A percentile compares a stretch with the other conserved stretches of the same genome.
Conservation (phyloP, 2,797 vertebrate genomes). For the Rhinophrynus dorsalis region DNA sequence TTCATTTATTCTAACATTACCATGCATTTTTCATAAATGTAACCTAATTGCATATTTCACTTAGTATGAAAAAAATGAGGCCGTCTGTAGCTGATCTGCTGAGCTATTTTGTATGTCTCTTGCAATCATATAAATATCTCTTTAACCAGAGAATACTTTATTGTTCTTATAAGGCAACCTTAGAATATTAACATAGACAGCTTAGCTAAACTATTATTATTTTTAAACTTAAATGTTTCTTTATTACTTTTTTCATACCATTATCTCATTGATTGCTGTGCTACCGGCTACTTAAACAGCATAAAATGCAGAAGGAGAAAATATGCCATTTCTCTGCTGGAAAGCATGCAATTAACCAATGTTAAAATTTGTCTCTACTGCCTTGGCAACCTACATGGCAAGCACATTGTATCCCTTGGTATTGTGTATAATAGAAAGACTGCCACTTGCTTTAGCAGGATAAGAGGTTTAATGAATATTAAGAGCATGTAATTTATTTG, state of each 20-base stretch:
- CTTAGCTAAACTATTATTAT: conserved; percentile 34
- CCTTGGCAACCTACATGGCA: conserved; percentile 47
- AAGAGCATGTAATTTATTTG: conserved; percentile 48
- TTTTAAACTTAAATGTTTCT: conserved; percentile 42
- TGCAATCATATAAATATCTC: conserved; percentile 29
- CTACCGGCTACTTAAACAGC: conserved; percentile 40
- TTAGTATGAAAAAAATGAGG: conserved; percentile 13
- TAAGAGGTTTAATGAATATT: conserved; percentile 50
- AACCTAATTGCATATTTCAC: conserved; percentile 27
- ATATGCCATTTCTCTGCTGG: conserved; percentile 42
- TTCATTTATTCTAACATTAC: conserved; percentile 7
- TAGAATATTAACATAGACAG: conserved; percentile 35
- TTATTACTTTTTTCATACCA: conserved; percentile 30
- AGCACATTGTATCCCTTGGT: conserved; percentile 37
- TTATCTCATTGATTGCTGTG: conserved; percentile 41
- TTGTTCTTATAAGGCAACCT: conserved; percentile 16
- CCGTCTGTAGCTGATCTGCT: too few species aligned
- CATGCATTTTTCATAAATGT: conserved; percentile 28
- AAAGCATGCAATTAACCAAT: conserved; percentile 45
- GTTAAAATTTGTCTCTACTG: conserved; percentile 46
- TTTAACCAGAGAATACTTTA: conserved; percentile 18
- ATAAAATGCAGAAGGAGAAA: conserved; percentile 40
- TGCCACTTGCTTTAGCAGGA: conserved; percentile 43
- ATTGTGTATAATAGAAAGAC: conserved; percentile 42
- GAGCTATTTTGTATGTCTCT: conserved; percentile 7